A percentile compares a stretch with the other conserved stretches of the same genome.
Evolutionary conservation across 37 sponge, comb jelly and placozoan species (phyloP).

Genomic region (Beroe ovata): DNA sequence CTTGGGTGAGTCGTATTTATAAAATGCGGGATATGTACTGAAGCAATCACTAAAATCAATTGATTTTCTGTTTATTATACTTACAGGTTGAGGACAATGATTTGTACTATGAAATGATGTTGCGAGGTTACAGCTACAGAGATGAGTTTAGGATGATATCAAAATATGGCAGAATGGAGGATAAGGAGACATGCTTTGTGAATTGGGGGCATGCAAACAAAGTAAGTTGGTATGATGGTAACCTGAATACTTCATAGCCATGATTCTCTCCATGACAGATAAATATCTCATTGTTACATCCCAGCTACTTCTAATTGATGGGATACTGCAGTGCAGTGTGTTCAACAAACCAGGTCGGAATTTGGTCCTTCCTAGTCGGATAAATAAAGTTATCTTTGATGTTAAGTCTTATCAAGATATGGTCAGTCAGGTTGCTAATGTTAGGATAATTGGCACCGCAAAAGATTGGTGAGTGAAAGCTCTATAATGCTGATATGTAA

Average conservation of each 20-base stretch:
- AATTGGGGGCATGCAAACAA: constrained; percentile 10
- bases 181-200: neutral
- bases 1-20: too few relatives aligned
- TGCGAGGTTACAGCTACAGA: neutral
- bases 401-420: neutral
- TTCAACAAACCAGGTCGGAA: neutral
- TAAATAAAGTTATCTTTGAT: neutral
- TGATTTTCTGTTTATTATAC: too few relatives aligned
- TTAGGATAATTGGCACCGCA: too few relatives aligned
- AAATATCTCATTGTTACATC: too few relatives aligned
- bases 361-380: neutral
- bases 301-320: constrained; percentile 2
- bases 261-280: too few relatives aligned
- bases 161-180: neutral
- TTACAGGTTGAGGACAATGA: neutral
- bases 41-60: too few relatives aligned
- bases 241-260: too few relatives aligned
- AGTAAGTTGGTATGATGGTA: constrained; percentile 5
- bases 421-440: neutral
- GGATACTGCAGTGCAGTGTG: neutral
- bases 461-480: too few relatives aligned
- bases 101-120: constrained; percentile 7
- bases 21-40: too few relatives aligned
- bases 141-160: neutral
- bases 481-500: too few relatives aligned